Evolutionary conservation across 2,888 invertebrate species (phyloP).

Genomic region (Acrocyrtus sp.): DNA sequence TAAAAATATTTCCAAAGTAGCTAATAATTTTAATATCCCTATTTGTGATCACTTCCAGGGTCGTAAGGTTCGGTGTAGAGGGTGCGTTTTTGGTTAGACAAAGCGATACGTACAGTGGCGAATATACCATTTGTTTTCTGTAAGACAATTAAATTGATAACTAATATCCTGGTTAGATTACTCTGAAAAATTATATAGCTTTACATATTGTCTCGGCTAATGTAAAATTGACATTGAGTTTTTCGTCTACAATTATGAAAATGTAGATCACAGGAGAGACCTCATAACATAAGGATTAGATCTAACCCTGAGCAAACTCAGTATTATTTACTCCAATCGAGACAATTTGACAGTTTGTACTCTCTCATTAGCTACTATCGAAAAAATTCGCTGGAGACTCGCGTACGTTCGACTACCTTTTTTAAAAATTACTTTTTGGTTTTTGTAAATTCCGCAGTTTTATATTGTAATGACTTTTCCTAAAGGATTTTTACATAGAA

Average conservation of each 20-base stretch:
- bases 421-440: not conserved
- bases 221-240: not conserved
- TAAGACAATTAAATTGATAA: no score
- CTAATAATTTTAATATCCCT: not conserved
- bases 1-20: not conserved
- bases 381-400: constrained; percentile 84
- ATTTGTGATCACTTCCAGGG: constrained; percentile 65
- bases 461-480: no score
- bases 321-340: constrained; percentile 87
- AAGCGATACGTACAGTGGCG: constrained; percentile 94
- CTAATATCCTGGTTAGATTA: not conserved
- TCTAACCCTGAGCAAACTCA: constrained; percentile 81
- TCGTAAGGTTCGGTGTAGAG: constrained; percentile 84
- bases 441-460: not conserved
- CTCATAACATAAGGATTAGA: constrained; percentile 92
- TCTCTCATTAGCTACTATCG: constrained; percentile 91
- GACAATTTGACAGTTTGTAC: constrained; percentile 91
- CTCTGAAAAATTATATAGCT: no score
- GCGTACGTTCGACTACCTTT: constrained; percentile 67
- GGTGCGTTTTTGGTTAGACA: constrained; percentile 93
- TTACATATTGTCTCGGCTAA: no score
- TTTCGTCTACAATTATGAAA: not conserved
- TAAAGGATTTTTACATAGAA: constrained; percentile 82
- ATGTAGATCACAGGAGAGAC: constrained; percentile 79
- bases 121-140: constrained; percentile 95